phyloP scores from a whole-genome alignment of 2,888 invertebrate species.

The Limenitis camilla region DNA sequence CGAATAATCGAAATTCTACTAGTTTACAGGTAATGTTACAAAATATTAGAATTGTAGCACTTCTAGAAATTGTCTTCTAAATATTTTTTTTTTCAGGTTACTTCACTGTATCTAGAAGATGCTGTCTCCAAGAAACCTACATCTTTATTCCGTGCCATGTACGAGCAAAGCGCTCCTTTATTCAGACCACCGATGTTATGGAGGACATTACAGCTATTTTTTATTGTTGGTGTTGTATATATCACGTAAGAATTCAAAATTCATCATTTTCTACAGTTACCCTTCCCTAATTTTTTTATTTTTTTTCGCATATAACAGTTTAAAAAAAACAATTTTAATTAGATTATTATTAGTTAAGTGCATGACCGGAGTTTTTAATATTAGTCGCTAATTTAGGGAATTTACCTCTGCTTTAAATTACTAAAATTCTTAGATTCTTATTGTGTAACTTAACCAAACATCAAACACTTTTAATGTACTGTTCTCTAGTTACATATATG shows the following conservation, averaged over 20 bases:
- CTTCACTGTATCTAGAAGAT: constrained; percentile 40
- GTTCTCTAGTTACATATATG: too few relatives aligned
- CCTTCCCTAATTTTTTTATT: too few relatives aligned
- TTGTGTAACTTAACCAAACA: too few relatives aligned
- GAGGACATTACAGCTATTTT: constrained; percentile 56
- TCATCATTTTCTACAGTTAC: background rate
- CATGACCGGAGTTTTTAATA: too few relatives aligned
- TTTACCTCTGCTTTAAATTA: too few relatives aligned
- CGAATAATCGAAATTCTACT: constrained; percentile 42
- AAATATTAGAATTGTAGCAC: background rate
- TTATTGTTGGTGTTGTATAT: constrained; percentile 60
- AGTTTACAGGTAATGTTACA: constrained; percentile 42
- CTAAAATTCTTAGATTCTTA: too few relatives aligned
- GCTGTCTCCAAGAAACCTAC: constrained; percentile 33
- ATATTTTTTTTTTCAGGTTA: constrained; percentile 38
- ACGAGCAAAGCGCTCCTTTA: constrained; percentile 56
- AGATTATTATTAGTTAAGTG: too few relatives aligned
- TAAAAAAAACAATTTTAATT: too few relatives aligned
- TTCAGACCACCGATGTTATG: constrained; percentile 51
- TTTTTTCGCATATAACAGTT: too few relatives aligned
- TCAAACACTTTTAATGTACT: too few relatives aligned
- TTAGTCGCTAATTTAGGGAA: too few relatives aligned
- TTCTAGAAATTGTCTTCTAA: background rate
- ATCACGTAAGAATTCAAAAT: constrained; percentile 50
- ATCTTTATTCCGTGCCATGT: constrained; percentile 44